A percentile compares a stretch with the other conserved stretches of the same genome.
Conservation (phyloP, 1,140 invertebrate genomes). For the Lucilia cuprina region DNA sequence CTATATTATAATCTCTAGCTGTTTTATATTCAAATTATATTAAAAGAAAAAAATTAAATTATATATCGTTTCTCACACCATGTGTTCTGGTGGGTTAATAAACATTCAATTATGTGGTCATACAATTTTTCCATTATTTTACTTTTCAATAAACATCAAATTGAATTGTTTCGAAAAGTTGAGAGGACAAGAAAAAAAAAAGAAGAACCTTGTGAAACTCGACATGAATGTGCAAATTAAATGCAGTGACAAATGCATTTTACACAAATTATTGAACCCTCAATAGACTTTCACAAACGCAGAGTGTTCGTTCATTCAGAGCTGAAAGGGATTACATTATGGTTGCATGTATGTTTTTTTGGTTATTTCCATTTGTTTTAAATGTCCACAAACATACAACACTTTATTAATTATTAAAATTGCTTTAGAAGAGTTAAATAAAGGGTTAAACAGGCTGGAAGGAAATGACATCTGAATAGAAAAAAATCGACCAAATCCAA, state of each 20-base stretch:
- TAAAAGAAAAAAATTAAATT: too few relatives aligned
- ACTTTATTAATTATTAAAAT: conserved; percentile 35
- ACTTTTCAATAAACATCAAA: conserved; percentile 1
- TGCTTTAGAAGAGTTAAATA: conserved; percentile 12
- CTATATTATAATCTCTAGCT: too few relatives aligned
- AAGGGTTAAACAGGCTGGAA: conserved; percentile 34
- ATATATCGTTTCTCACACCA: conserved; percentile 5
- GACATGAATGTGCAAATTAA: conserved; percentile 28
- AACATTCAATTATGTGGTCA: conserved; percentile 26
- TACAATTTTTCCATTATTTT: conserved; percentile 30
- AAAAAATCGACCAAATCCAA: not conserved
- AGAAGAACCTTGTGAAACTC: not conserved
- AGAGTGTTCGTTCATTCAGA: not conserved
- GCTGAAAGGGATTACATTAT: not conserved
- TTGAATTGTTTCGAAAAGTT: conserved; percentile 17
- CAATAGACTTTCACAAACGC: not conserved
- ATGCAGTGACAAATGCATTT: conserved; percentile 33
- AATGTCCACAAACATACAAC: conserved; percentile 26
- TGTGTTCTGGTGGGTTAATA: conserved; percentile 5
- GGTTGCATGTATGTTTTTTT: not conserved
- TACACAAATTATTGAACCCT: conserved; percentile 31
- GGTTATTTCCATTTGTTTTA: not conserved
- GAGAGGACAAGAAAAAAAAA: not conserved
- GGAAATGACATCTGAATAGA: conserved; percentile 24
- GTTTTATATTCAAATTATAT: too few relatives aligned